These are phyloP conservation scores for Leucophenga maculata DNA, from an alignment of 2,888 invertebrate species.

Conservation along the genomic window DNA sequence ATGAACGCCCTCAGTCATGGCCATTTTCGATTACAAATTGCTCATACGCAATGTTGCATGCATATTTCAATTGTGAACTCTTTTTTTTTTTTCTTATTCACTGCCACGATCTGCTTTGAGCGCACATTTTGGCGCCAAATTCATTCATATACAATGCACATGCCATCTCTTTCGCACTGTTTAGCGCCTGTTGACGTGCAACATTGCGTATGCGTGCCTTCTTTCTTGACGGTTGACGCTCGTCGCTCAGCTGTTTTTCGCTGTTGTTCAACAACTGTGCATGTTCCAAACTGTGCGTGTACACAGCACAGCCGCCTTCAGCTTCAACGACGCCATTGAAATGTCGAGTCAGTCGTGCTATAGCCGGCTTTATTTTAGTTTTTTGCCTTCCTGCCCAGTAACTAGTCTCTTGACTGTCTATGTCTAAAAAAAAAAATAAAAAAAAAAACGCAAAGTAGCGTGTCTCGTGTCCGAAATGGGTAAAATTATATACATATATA, in stretches of 20 bases:
- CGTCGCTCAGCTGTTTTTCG: neutral
- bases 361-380: neutral
- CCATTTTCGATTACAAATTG: conserved; percentile 36
- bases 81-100: conserved; percentile 45
- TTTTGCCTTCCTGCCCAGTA: neutral
- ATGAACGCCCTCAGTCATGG: neutral
- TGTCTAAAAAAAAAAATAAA: conserved; percentile 44
- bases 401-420: conserved; percentile 37
- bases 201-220: conserved; percentile 55
- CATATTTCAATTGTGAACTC: conserved; percentile 31
- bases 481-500: conserved; percentile 27
- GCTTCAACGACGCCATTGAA: neutral
- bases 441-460: conserved; percentile 61
- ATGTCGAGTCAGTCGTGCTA: conserved; percentile 6
- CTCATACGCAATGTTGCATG: conserved; percentile 55
- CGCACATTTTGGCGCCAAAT: conserved; percentile 58
- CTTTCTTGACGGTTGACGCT: conserved; percentile 7
- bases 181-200: conserved; percentile 28
- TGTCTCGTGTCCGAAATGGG: conserved; percentile 55
- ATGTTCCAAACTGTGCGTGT: conserved; percentile 23
- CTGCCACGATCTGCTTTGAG: conserved; percentile 38
- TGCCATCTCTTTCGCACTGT: conserved; percentile 31
- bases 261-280: neutral
- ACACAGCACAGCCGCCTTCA: neutral
- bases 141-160: conserved; percentile 41